Percentiles rank a stretch among this genome's conserved stretches.
Evolutionary conservation across 2,888 invertebrate genomes (phyloP).

Genomic region (Polydrusus tereticollis): DNA sequence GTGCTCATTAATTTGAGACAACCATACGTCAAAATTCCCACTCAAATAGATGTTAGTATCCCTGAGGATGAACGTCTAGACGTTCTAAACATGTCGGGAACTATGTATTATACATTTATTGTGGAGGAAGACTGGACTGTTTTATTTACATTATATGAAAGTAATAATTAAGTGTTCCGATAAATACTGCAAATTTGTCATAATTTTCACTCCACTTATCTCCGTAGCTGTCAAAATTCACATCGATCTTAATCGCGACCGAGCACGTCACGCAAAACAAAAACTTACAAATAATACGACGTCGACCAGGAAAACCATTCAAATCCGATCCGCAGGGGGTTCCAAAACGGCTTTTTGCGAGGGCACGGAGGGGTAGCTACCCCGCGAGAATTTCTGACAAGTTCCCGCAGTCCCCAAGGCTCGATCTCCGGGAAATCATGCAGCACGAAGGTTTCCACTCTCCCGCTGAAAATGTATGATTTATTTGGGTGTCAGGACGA

Average conservation of each 20-base stretch:
- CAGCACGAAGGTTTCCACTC: conserved; percentile 40
- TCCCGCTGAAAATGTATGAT: conserved; percentile 42
- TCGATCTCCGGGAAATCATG: conserved; percentile 64
- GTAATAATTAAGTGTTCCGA: too few relatives aligned
- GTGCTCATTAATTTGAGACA: too few relatives aligned
- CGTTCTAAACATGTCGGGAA: too few relatives aligned
- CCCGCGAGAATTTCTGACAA: conserved; percentile 45
- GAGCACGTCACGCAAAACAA: conserved; percentile 22
- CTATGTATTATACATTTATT: too few relatives aligned
- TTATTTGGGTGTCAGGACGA: conserved; percentile 47
- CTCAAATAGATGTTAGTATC: too few relatives aligned
- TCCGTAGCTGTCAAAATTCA: background rate
- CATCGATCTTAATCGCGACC: conserved; percentile 2
- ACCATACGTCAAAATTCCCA: too few relatives aligned
- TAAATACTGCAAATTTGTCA: background rate
- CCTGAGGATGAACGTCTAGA: too few relatives aligned
- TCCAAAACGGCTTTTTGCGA: conserved; percentile 30
- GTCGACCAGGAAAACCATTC: conserved; percentile 35
- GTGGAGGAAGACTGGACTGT: too few relatives aligned
- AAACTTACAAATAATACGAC: conserved; percentile 38
- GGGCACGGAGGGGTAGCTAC: conserved; percentile 46
- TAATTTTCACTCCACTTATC: background rate
- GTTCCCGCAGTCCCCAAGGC: conserved; percentile 61
- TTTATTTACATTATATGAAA: too few relatives aligned
- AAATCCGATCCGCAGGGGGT: conserved; percentile 37